Percentiles rank a stretch among this genome's conserved stretches.
Evolutionary conservation across 2,888 invertebrate species (phyloP).

Genomic region (Tetragnatha montana): DNA sequence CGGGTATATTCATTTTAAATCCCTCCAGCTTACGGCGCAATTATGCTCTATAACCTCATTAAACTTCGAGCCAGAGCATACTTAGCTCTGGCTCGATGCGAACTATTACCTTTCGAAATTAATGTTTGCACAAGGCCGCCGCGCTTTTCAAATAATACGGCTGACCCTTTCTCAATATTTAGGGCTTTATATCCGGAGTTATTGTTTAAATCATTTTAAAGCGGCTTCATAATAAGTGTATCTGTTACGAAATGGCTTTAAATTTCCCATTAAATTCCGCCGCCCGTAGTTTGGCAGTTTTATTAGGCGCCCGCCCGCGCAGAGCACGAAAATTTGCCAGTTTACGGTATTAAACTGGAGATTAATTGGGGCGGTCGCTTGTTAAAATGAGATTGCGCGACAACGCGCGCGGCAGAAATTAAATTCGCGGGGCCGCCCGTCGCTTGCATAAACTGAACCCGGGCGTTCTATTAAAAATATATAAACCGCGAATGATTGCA

Average conservation of each 20-base stretch:
- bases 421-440: not conserved
- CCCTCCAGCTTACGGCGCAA: slow-evolving; percentile 67
- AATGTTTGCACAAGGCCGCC: slow-evolving; percentile 67
- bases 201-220: slow-evolving; percentile 71
- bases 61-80: slow-evolving; percentile 47
- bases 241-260: slow-evolving; percentile 60
- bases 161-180: slow-evolving; percentile 49
- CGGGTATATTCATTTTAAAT: slow-evolving; percentile 68
- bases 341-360: slow-evolving; percentile 44
- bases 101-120: slow-evolving; percentile 70
- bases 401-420: slow-evolving; percentile 8
- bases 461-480: not conserved
- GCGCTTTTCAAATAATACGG: slow-evolving; percentile 61
- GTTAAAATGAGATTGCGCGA: slow-evolving; percentile 29
- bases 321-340: slow-evolving; percentile 38
- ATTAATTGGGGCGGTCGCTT: slow-evolving; percentile 26
- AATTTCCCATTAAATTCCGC: slow-evolving; percentile 52
- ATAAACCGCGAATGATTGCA: slow-evolving; percentile 15
- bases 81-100: slow-evolving; percentile 44
- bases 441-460: not conserved
- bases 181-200: slow-evolving; percentile 54
- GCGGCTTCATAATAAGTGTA: slow-evolving; percentile 57
- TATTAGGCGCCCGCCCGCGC: slow-evolving; percentile 40
- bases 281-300: slow-evolving; percentile 45
- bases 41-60: slow-evolving; percentile 69